Evolutionary conservation across 2,888 invertebrate species (phyloP), one percentile per base, ranked within the genome.

Genomic region (Gari tellinella): DNA sequence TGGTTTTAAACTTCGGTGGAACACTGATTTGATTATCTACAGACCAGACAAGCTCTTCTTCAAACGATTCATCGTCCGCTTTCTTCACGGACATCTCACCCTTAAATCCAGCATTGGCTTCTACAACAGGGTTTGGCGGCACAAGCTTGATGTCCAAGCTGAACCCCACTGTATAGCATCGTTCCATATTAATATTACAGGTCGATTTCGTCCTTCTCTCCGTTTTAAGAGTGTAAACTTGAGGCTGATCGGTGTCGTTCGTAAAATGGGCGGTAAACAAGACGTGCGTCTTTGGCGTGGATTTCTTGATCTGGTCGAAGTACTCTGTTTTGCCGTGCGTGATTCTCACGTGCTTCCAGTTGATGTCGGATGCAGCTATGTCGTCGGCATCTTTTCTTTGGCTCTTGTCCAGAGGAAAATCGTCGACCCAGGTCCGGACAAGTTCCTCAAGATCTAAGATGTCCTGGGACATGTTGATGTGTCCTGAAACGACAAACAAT

Each of bases 11-110:
- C 49, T 86, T 82, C 7, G 90, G 81, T 5, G 92, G 91, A 26
- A 92, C 92, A 31, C 80, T 84, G 15, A 92, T 90, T 72, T 87
- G 86, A 64, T 87, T 91, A 80, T 92, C 92, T 3, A 92, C 90
- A 10, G 91, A 89, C 92, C 92, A 92, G n/a, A 83, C 81, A 65
- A 92, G 78, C 69, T 92, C 91, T 67, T 91, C 90, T 64, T 91
- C 91, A 55, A 89, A 86, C 7, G 89, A 84, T 52, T 90, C 85
- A 43, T 74, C 85, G 52, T 83, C 90, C n/a, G 88, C 88, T 62
- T 90, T 90, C 56, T 86, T 85, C 43, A 91, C 82, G 49, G 85
- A 81, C 73, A 92, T 82, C 75, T 91, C 91, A 8, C 88, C 78
- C 76, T 87, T 86, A 79, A 92, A 92, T 0, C 92, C 92, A 15